A percentile compares a stretch with the other conserved stretches of the same genome.
Conservation (phyloP, 2,888 invertebrate genomes). For the Microlaimidae sp. region DNA sequence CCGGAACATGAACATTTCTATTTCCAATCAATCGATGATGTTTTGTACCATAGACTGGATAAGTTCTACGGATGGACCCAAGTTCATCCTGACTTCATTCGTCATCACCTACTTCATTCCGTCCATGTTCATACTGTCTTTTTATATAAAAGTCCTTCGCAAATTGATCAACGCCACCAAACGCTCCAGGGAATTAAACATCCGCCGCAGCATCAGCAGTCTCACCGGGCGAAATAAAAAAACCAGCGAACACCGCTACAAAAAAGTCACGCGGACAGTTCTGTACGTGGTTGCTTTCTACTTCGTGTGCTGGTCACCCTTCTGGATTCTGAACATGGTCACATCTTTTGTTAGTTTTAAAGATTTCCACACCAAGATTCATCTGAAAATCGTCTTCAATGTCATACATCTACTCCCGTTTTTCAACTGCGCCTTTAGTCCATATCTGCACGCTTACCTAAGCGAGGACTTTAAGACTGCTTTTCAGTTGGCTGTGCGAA, state of each 20-base stretch:
- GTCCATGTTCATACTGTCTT: background rate
- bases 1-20: background rate
- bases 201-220: background rate
- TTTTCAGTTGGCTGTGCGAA: too few species aligned
- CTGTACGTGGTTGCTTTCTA: constrained; percentile 8
- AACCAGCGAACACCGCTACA: background rate
- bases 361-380: background rate
- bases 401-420: constrained; percentile 8
- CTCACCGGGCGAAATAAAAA: background rate
- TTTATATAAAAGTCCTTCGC: background rate
- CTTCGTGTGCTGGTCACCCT: constrained; percentile 15
- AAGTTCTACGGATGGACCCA: background rate
- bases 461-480: background rate
- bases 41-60: background rate
- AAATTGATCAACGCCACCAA: background rate
- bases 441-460: background rate
- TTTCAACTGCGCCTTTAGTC: constrained; percentile 12
- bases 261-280: constrained; percentile 10
- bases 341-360: background rate
- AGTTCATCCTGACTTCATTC: background rate
- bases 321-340: constrained; percentile 12
- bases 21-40: background rate
- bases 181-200: too few species aligned
- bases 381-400: constrained; percentile 3
- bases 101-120: constrained; percentile 5